A percentile compares a stretch with the other conserved stretches of the same genome.
These are phyloP conservation scores for Drosophila rhopaloa DNA, from an alignment of 1,140 invertebrate genomes.

Conservation along the genomic window DNA sequence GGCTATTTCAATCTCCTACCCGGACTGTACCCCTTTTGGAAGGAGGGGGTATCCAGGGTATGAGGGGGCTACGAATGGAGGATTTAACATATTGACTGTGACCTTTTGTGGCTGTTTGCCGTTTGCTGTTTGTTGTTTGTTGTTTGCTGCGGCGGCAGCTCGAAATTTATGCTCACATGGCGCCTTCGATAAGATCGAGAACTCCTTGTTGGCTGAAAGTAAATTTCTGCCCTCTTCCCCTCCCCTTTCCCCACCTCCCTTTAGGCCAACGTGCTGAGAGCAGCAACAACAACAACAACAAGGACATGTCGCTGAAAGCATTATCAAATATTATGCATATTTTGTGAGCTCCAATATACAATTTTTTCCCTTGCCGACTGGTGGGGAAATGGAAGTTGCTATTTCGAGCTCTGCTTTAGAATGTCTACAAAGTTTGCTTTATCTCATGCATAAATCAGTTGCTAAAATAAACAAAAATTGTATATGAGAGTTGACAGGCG, in stretches of 20 bases:
- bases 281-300: conserved; percentile 36
- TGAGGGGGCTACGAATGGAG: background rate
- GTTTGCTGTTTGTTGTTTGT: conserved; percentile 24
- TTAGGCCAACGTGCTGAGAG: conserved; percentile 51
- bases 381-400: conserved; percentile 25
- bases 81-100: conserved; percentile 54
- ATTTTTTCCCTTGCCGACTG: conserved; percentile 14
- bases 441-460: conserved; percentile 81
- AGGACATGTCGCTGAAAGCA: conserved; percentile 79
- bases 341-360: conserved; percentile 71
- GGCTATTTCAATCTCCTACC: conserved; percentile 50
- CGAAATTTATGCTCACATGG: conserved; percentile 79
- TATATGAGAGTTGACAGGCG: conserved; percentile 48
- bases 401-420: conserved; percentile 53
- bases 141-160: conserved; percentile 34
- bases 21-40: background rate
- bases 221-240: conserved; percentile 37
- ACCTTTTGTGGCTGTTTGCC: conserved; percentile 51
- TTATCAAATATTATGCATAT: conserved; percentile 83
- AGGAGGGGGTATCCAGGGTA: background rate
- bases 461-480: conserved; percentile 75
- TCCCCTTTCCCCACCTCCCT: background rate
- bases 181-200: conserved; percentile 73
- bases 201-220: conserved; percentile 46
- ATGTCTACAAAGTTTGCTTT: conserved; percentile 81